phyloP scores from a whole-genome alignment of 1,140 invertebrate genomes.

The Drosophila simulans region DNA sequence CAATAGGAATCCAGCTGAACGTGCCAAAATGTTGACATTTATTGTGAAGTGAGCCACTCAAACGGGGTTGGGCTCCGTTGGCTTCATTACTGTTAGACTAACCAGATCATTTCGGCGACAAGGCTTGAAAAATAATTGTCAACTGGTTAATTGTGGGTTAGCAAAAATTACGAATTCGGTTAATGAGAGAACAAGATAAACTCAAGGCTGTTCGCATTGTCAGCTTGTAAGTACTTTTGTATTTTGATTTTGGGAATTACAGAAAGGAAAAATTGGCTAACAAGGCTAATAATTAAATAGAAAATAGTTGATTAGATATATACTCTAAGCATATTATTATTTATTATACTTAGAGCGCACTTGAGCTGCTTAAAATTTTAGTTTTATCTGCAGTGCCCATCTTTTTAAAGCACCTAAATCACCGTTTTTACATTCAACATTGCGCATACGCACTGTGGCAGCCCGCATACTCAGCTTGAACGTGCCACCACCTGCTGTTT shows the following conservation, averaged over 20 bases:
- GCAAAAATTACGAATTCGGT: conserved; percentile 3
- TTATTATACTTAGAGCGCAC: neutral
- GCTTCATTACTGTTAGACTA: conserved; percentile 20
- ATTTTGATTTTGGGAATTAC: neutral
- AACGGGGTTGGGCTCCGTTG: neutral
- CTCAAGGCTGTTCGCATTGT: neutral
- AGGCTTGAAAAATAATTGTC: conserved; percentile 25
- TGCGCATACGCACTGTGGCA: conserved; percentile 34
- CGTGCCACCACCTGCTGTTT: conserved; percentile 29
- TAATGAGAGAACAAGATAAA: conserved; percentile 2
- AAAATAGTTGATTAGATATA: too few relatives aligned
- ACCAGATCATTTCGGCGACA: conserved; percentile 23
- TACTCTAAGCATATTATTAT: neutral
- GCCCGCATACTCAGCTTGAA: conserved; percentile 14
- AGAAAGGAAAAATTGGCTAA: too few relatives aligned
- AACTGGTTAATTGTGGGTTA: conserved; percentile 13
- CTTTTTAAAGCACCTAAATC: conserved; percentile 5
- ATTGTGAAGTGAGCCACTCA: conserved; percentile 11
- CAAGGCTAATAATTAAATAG: too few relatives aligned
- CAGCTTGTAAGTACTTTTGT: neutral
- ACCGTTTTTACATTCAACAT: neutral
- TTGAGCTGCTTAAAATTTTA: neutral
- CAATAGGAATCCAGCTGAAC: conserved; percentile 30
- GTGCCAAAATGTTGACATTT: conserved; percentile 42
- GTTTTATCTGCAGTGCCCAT: neutral